Evolutionary conservation across 2,888 invertebrate genomes (phyloP), one percentile per base, ranked within the genome.

Genomic region (Saturnia japonica): DNA sequence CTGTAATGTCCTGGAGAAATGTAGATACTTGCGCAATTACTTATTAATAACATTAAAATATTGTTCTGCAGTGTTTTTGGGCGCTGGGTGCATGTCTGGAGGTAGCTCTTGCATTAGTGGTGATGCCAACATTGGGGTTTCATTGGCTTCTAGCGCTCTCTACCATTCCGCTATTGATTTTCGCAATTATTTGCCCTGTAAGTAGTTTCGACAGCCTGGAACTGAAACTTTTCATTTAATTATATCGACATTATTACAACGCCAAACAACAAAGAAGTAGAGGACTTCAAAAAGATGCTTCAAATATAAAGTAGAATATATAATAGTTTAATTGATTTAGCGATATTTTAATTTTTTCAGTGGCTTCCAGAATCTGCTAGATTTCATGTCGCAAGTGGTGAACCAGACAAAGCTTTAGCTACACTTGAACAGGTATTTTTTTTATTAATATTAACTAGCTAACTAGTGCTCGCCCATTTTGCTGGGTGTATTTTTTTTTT

Each of bases 291-390:
- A 43, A 1, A 12, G 9, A 43, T 43, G 12, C 12, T 43, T 43
- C 7, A 12, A 43, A 12, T 43, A 43, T 43, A 43, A 43, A 43
- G 43, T 8, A 43, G 9, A 43, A 43, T 43, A 12, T 43, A 12
- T 4, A 1, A 11, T 12, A 43, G 43, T 43, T 43, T 12, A 43
- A 43, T 9, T 42, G 42, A 43, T 7, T 43, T 8, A 3, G 14
- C 14, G 16, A 3, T 14, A 14, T 47, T 19, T 66, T 67, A 42
- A 45, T 57, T 14, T 94, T 95, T 54, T 68, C 88, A 98, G 98
- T 99, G 98, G 98, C 90, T 99, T 70, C 99, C 99, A 40, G 99
- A 99, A 89, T 98, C 98, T 73, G 98, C 98, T 0, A 95, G 98
- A 73, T 99, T 95, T 88, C 97, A 98, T 81, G 97, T 98, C 47